Conservation (phyloP, 1,140 invertebrate genomes). For the Saccostrea echinata region DNA sequence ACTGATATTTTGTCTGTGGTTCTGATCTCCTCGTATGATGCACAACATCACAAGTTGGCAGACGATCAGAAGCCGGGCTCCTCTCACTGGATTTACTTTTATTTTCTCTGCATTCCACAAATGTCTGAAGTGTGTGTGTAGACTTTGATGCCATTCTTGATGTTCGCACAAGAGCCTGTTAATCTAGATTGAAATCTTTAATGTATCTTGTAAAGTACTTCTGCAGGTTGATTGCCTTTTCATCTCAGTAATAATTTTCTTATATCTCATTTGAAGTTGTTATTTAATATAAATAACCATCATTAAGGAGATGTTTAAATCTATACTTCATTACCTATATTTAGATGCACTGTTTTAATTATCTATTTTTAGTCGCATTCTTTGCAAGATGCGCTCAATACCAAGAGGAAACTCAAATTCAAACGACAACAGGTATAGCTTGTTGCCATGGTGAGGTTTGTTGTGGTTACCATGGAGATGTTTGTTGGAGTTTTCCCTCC, state of each 20-base stretch:
- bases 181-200: conserved; percentile 26
- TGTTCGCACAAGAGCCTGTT: background rate
- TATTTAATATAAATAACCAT: conserved; percentile 1
- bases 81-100: background rate
- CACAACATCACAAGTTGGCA: background rate
- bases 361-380: conserved; percentile 52
- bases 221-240: background rate
- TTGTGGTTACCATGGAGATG: conserved; percentile 38
- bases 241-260: background rate
- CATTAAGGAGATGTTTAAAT: background rate
- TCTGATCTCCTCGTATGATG: background rate
- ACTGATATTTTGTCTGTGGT: background rate
- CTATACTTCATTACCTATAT: conserved; percentile 20
- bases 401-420: conserved; percentile 31
- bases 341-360: conserved; percentile 43
- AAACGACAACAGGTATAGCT: conserved; percentile 24
- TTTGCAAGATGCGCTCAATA: conserved; percentile 42
- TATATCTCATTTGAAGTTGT: conserved; percentile 4
- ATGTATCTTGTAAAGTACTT: conserved; percentile 15
- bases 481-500: background rate
- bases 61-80: background rate
- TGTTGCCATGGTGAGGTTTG: conserved; percentile 30
- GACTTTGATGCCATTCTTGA: background rate
- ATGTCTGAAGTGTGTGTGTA: conserved; percentile 14
- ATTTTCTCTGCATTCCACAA: background rate